Percentiles rank a stretch among this genome's conserved stretches.
Conservation (phyloP, 1,140 invertebrate genomes). For the Ruditapes philippinarum region DNA sequence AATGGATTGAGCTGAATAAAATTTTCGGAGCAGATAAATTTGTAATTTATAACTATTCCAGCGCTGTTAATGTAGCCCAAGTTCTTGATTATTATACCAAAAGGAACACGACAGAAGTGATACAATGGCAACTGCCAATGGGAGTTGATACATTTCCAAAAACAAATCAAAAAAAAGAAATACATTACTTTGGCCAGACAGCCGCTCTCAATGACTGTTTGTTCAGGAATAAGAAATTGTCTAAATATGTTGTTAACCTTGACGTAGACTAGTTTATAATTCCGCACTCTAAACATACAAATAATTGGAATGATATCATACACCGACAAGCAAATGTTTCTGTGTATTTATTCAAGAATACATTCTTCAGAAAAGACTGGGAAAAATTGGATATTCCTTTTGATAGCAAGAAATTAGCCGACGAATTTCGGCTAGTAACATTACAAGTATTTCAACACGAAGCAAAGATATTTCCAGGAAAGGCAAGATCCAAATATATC, state of each 20-base stretch:
- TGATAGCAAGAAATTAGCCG: neutral
- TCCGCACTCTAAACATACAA: neutral
- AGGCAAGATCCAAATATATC: conserved; percentile 94
- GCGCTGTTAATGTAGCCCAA: conserved; percentile 90
- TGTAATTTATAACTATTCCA: conserved; percentile 97
- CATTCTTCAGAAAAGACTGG: conserved; percentile 66
- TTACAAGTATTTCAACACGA: conserved; percentile 54
- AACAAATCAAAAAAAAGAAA: neutral
- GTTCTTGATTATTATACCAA: conserved; percentile 92
- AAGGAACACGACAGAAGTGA: conserved; percentile 90
- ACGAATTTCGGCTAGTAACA: conserved; percentile 13
- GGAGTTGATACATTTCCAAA: conserved; percentile 71
- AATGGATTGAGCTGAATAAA: conserved; percentile 96
- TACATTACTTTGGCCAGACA: conserved; percentile 63
- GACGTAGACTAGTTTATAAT: conserved; percentile 70
- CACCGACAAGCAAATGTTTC: neutral
- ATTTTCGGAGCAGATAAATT: conserved; percentile 95
- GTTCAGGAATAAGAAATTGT: conserved; percentile 48
- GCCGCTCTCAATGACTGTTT: conserved; percentile 66
- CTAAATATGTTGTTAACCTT: conserved; percentile 53
- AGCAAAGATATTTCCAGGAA: conserved; percentile 7
- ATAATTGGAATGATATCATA: conserved; percentile 7
- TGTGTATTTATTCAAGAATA: conserved; percentile 35
- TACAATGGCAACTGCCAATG: conserved; percentile 96
- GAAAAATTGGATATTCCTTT: neutral